Evolutionary conservation across 2,888 invertebrate genomes (phyloP), one percentile per base, ranked within the genome.

Genomic region (Spisula solida): DNA sequence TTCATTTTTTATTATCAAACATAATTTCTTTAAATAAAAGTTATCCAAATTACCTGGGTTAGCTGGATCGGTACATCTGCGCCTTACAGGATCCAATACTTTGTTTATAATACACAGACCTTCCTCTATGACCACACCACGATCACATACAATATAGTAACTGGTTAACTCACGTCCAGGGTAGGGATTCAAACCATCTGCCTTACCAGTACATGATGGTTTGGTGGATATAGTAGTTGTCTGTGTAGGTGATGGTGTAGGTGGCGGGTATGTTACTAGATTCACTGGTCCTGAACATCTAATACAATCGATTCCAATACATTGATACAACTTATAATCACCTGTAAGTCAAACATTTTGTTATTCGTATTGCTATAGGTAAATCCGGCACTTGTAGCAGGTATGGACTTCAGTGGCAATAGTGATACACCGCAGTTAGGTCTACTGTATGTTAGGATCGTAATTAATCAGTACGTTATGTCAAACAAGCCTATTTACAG

Each of bases 131-230:
- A 90, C 70, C 6, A 84, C 81, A 18, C 88, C 91, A 14, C 90
- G 80, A 14, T 93, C 91, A 90, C 93, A 93, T 6, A 93, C 88
- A n/a, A 93, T 92, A 66, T 93, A 93, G 70, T 89, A 88, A 1
- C 87, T 88, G 1, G 91, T 92, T 75, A 91, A 82, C 51, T 89
- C 91, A 66, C 91, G 87, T 41, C 90, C 90, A 14, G 93, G 93
- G 75, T 90, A 93, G 1, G 90, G 87, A 78, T 93, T 93, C 25
- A 92, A 81, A 0, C 93, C 93, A 80, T 93, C 90, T n/a, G 89
- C 90, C 25, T 88, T 90, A 0, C 92, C 88, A 0, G 60, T 75
- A 83, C 92, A 92, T 6, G 85, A 84, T 5, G 91, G 91, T n/a
- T 81, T 86, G 0, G 80, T 34, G 20, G 81, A 41, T n/a, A 25